Percentiles rank a stretch among this genome's conserved stretches.
phyloP scores from a whole-genome alignment of 2,888 invertebrate species.

The Antitype chi region DNA sequence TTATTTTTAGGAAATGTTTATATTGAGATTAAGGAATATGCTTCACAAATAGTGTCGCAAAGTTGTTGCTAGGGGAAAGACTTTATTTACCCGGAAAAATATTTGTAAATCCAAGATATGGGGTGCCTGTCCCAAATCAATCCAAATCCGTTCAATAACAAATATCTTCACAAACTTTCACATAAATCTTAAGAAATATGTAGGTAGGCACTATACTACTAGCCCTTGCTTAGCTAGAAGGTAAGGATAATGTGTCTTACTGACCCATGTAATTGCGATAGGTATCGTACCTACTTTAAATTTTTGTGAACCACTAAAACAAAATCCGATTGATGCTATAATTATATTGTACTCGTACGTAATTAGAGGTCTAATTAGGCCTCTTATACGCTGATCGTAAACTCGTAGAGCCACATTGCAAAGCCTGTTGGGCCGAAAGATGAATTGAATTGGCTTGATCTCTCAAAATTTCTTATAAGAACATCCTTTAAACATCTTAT shows the following conservation, averaged over 20 bases:
- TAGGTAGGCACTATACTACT: not conserved
- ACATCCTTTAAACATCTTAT: slow-evolving; percentile 19
- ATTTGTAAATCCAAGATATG: not conserved
- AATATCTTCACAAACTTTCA: not conserved
- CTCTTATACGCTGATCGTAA: slow-evolving; percentile 13
- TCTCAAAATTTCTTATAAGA: slow-evolving; percentile 13
- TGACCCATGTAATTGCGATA: not conserved
- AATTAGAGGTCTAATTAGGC: slow-evolving; percentile 24
- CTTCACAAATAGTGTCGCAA: not conserved
- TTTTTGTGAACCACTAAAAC: not conserved
- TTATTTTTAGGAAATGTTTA: slow-evolving; percentile 25
- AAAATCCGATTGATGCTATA: slow-evolving; percentile 5
- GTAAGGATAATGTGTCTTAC: not conserved
- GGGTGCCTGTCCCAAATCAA: slow-evolving; percentile 11
- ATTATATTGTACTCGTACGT: not conserved
- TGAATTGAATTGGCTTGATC: slow-evolving; percentile 36
- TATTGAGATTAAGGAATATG: not conserved
- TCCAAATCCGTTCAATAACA: not conserved
- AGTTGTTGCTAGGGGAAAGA: not conserved
- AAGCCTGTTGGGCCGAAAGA: slow-evolving; percentile 10
- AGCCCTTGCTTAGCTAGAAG: not conserved
- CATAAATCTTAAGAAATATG: not conserved
- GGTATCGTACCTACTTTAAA: not conserved
- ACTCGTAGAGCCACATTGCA: slow-evolving; percentile 17
- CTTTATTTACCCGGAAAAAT: not conserved